Evolutionary conservation across 2,797 vertebrate species (phyloP), one percentile per base, ranked within the genome.

Genomic region (Chelonia mydas): DNA sequence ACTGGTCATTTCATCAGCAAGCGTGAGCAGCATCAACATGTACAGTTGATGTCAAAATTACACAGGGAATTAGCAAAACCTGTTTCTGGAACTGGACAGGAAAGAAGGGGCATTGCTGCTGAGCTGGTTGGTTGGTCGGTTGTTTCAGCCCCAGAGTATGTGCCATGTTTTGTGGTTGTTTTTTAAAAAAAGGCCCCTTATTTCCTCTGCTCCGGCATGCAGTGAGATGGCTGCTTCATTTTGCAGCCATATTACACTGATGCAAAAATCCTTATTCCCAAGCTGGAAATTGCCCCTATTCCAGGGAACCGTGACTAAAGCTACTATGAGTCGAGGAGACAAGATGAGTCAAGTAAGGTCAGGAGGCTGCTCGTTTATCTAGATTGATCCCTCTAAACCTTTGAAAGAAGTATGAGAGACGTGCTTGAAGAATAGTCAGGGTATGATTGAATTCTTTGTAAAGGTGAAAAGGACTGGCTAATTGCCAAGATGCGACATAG

Each of bases 71-170:
- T 50, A 53, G 47, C 81, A 87, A 81, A 6, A 7, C 25, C 16
- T 3, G 13, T 55, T 65, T 12, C 0, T 2, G 90, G 45, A 61
- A 57, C 1, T 0, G 0, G 76, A 11, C 45, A 77, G 72, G 55
- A 59, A 27, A 81, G 31, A 27, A 2, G 53, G 13, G 53, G 37
- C 65, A 2, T 37, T 11, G 21, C 37, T 72, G 65, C 37, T 41
- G n/a, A 72, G 21, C n/a, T 41, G 10, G n/a, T 72, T 72, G 59
- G 13, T 61, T 33, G 55, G 23, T 7, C 19, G 61, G 19, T 72
- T 41, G n/a, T 37, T 89, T 77, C 85, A 76, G 1, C 27, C 27
- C 61, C 72, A 50, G 81, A 88, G 80, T 33, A 11, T 2, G 5
- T 41, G n/a, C 8, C 8, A 19, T n/a, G 17, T 68, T 19, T 68